Percentiles rank a stretch among this genome's conserved stretches.
Evolutionary conservation across 2,797 vertebrate genomes (phyloP).

Genomic region (Adelosebastes latens): DNA sequence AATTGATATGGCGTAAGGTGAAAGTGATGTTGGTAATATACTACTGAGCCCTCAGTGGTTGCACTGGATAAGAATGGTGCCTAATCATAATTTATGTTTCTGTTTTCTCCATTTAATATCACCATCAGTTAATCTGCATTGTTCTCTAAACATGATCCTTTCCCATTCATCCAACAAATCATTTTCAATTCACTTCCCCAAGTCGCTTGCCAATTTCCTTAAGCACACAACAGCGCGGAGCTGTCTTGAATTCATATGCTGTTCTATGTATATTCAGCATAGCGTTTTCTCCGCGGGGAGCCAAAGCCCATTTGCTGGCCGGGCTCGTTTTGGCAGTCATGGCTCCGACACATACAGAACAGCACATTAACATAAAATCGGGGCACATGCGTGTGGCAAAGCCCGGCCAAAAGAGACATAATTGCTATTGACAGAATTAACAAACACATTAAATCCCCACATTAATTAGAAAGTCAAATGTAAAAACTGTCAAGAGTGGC

Average conservation of each 20-base stretch:
- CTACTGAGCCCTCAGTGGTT: not conserved
- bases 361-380: constrained; percentile 78
- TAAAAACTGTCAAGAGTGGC: constrained; percentile 77
- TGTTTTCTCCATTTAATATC: constrained; percentile 49
- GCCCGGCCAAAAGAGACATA: constrained; percentile 77
- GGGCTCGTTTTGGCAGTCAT: constrained; percentile 70
- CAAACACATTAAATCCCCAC: constrained; percentile 84
- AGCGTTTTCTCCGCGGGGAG: constrained; percentile 65
- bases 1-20: not conserved
- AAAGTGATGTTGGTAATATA: not conserved
- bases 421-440: constrained; percentile 87
- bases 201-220: constrained; percentile 76
- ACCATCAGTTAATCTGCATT: constrained; percentile 64
- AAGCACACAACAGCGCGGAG: constrained; percentile 62
- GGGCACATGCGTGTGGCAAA: constrained; percentile 51
- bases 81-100: constrained; percentile 27
- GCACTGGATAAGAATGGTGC: not conserved
- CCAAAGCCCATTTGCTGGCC: constrained; percentile 70
- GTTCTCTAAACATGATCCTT: constrained; percentile 64
- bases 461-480: constrained; percentile 86
- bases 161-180: constrained; percentile 62
- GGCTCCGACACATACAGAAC: constrained; percentile 74
- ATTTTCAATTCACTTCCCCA: constrained; percentile 69
- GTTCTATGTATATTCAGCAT: constrained; percentile 72
- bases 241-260: constrained; percentile 71